phyloP scores from a whole-genome alignment of 2,888 invertebrate genomes.

The Saturnia pavonia region DNA sequence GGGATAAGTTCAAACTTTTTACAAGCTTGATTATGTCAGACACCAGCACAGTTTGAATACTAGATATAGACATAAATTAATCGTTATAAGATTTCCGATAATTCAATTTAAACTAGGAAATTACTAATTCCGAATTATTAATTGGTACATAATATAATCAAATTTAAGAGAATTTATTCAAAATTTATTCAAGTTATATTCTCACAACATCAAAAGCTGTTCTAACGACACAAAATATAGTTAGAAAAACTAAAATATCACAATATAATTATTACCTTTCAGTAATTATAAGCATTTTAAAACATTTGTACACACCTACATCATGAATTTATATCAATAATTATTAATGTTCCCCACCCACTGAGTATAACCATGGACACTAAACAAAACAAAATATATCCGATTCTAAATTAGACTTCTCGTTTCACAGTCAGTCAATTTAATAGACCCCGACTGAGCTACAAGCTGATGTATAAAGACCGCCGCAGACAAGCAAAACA shows the following conservation, averaged over 20 bases:
- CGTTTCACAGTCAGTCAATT: conserved; percentile 65
- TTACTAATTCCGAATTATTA: too few relatives aligned
- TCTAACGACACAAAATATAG: background rate
- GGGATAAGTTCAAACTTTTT: too few relatives aligned
- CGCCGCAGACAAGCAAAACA: conserved; percentile 28
- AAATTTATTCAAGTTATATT: too few relatives aligned
- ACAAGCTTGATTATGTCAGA: too few relatives aligned
- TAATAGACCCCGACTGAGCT: conserved; percentile 51
- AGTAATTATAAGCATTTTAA: background rate
- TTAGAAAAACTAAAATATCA: background rate
- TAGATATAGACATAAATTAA: too few relatives aligned
- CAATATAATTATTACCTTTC: background rate
- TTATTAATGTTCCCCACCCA: conserved; percentile 42
- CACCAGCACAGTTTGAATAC: too few relatives aligned
- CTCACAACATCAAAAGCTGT: background rate
- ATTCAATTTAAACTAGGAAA: too few relatives aligned
- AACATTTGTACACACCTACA: background rate
- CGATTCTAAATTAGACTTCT: conserved; percentile 62
- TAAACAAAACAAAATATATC: conserved; percentile 44
- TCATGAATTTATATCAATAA: background rate
- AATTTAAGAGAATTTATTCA: too few relatives aligned
- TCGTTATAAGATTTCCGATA: too few relatives aligned
- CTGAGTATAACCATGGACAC: conserved; percentile 40
- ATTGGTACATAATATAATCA: too few relatives aligned
- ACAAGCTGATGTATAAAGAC: conserved; percentile 31